Base-by-base conservation (phyloP, 2,797 vertebrate species). In the Gymnopithys bicolor region DNA sequence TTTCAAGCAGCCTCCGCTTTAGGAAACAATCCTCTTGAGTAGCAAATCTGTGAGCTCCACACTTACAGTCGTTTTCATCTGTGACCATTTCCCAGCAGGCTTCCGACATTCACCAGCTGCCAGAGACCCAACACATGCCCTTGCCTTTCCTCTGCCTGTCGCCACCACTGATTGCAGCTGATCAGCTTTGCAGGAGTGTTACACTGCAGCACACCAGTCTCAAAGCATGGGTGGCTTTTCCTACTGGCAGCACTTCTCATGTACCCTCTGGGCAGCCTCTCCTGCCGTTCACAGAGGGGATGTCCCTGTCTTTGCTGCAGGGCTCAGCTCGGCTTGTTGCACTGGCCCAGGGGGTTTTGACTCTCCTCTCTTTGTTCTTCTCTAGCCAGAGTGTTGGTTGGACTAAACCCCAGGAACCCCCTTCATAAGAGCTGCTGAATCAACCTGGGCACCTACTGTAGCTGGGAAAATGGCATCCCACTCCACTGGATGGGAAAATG, bases 171-270 rank as follows among this genome's bases (percentile, higher is more conserved):
- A 3, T 11, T 37, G 53, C 46, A 43, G 41, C 58, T 5, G 30
- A 28, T 63, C 14, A 41, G 45, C 62, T 71, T 49, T 22, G 6
- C 24, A 19, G 62, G 17, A n/a, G 19, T 11, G 14, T 2, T 41
- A 27, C 14, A 0, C 27, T 12, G 41, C 0, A 0, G 27, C 59
- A 24, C 8, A 12, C 1, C 33, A 32, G 37, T 30, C 60, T 49
- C 71, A n/a, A 28, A 73, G 33, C 45, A 6, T 0, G 0, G 7
- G 39, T 15, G 19, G 13, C 41, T 80, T 32, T 14, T 18, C 19
- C 41, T 58, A 48, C 53, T 68, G 66, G 27, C 46, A 80, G 45
- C 33, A 10, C 32, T 56, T 24, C 45, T 19, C 6, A 7, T 32
- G 32, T 30, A 27, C 14, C 10, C 11, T 25, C 33, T 41, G 1